Percentiles rank a stretch among this genome's conserved stretches.
phyloP scores from a whole-genome alignment of 2,888 invertebrate genomes.

The Leucoptera coffeella region DNA sequence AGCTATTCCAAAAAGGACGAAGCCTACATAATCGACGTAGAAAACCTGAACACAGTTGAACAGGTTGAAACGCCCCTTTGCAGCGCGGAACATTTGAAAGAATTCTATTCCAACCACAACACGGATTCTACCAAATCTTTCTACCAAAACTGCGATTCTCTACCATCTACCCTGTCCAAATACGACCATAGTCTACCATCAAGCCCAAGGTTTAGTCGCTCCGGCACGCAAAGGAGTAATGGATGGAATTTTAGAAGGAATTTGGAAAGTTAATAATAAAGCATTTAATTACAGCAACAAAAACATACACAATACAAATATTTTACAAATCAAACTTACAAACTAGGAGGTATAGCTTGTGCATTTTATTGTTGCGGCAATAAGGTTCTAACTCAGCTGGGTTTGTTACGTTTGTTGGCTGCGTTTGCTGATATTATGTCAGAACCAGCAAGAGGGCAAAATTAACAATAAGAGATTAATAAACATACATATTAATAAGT shows the following conservation, averaged over 20 bases:
- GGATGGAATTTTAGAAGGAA: conserved; percentile 32
- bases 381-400: no score
- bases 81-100: conserved; percentile 63
- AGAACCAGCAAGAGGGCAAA: no score
- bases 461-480: no score
- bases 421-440: no score
- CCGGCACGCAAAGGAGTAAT: conserved; percentile 24
- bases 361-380: no score
- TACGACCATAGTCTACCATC: conserved; percentile 19
- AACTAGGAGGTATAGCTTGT: no score
- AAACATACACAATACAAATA: no score
- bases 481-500: no score
- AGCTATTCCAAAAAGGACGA: conserved; percentile 53
- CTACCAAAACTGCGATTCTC: conserved; percentile 10
- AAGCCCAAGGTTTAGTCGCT: conserved; percentile 16
- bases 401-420: no score
- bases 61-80: conserved; percentile 70
- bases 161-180: conserved; percentile 12
- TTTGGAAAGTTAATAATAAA: no score
- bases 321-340: no score
- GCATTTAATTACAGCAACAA: no score
- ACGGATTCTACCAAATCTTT: conserved; percentile 16
- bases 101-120: conserved; percentile 26
- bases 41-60: conserved; percentile 58
- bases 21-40: conserved; percentile 56